Percentiles rank a stretch among this genome's conserved stretches.
Evolutionary conservation across 2,797 vertebrate genomes (phyloP).

Genomic region (Poecilia picta): DNA sequence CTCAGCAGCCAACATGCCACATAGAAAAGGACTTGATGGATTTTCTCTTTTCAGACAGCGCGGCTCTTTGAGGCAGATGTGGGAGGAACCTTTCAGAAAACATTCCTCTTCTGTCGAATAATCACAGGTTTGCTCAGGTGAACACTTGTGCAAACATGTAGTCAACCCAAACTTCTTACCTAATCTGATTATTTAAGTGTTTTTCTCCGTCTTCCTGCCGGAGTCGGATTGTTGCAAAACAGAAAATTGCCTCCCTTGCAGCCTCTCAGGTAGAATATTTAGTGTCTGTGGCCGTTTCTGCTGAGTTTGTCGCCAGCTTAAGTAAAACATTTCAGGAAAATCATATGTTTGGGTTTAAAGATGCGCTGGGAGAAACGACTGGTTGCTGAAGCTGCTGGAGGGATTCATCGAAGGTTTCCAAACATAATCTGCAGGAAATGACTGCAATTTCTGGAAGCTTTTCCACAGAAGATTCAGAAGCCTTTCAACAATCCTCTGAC

Average conservation of each 20-base stretch:
- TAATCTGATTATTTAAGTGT: neutral
- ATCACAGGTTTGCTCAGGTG: slow-evolving; percentile 7
- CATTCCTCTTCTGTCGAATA: neutral
- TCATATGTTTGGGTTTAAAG: neutral
- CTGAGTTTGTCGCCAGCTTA: neutral
- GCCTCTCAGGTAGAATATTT: neutral
- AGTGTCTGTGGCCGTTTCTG: neutral
- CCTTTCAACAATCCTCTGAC: slow-evolving; percentile 6
- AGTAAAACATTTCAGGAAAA: neutral
- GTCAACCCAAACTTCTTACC: neutral
- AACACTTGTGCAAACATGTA: neutral
- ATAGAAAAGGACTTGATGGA: slow-evolving; percentile 7
- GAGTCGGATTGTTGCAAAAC: neutral
- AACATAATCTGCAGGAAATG: slow-evolving; percentile 13
- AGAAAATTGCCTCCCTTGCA: neutral
- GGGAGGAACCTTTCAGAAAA: slow-evolving; percentile 4
- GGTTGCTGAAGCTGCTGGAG: neutral
- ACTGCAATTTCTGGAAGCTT: slow-evolving; percentile 21
- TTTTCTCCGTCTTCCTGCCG: neutral
- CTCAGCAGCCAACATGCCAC: slow-evolving; percentile 28
- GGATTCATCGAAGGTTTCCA: neutral
- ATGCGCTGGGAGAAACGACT: neutral
- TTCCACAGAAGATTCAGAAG: slow-evolving; percentile 18
- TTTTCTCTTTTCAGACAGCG: slow-evolving; percentile 28
- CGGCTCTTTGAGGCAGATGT: slow-evolving; percentile 22